These are phyloP conservation scores for Elymnias hypermnestra DNA, from an alignment of 1,140 invertebrate genomes.

Conservation along the genomic window DNA sequence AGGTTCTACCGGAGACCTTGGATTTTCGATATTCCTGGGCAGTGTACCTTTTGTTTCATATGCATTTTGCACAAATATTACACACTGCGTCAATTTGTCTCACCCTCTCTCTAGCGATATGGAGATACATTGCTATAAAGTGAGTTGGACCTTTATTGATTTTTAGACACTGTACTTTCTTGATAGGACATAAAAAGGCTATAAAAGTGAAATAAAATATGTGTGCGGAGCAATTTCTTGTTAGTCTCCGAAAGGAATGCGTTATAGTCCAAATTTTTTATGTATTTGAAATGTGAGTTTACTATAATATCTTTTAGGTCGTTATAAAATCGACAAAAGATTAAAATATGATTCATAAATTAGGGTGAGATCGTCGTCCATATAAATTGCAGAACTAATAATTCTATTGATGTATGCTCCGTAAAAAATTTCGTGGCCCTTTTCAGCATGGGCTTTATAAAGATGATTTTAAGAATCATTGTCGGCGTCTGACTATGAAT, in stretches of 20 bases:
- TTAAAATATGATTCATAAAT: no score
- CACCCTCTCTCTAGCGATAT: constrained; percentile 87
- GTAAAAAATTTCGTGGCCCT: no score
- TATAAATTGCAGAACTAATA: no score
- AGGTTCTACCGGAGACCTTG: constrained; percentile 59
- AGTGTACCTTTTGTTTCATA: constrained; percentile 86
- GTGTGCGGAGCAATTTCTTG: neutral
- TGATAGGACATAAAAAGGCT: constrained; percentile 8
- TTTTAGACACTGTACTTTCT: constrained; percentile 6
- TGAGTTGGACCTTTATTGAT: constrained; percentile 30
- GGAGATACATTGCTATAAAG: constrained; percentile 74
- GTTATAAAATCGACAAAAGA: no score
- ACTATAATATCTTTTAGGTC: no score
- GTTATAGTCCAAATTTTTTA: neutral
- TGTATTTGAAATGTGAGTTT: neutral
- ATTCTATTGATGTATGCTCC: no score
- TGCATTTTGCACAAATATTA: constrained; percentile 86
- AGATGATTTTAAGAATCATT: no score
- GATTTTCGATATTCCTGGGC: constrained; percentile 77
- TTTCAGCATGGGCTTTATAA: no score
- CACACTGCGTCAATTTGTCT: constrained; percentile 94
- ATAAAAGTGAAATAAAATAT: constrained; percentile 2
- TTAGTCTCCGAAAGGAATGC: neutral
- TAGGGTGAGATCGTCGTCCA: no score
- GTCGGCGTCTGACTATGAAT: no score